These are phyloP conservation scores for Cabera pusaria DNA, from an alignment of 2,888 invertebrate species.

Conservation along the genomic window DNA sequence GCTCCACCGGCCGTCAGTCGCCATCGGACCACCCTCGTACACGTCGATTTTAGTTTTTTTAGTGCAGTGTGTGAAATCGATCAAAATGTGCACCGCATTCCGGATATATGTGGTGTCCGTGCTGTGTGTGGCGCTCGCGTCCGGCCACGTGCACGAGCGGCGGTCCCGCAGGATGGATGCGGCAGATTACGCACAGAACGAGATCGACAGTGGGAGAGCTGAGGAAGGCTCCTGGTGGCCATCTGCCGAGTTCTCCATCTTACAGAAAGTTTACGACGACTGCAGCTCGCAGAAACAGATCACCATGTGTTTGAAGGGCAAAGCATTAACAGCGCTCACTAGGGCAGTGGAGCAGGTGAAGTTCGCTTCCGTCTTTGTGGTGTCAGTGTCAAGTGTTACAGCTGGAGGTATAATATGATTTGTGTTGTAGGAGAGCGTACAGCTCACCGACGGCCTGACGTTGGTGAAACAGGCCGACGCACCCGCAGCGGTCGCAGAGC, in stretches of 20 bases:
- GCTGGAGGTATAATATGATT: slow-evolving; percentile 44
- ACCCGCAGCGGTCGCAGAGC: slow-evolving; percentile 79
- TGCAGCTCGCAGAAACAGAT: slow-evolving; percentile 85
- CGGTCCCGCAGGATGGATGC: slow-evolving; percentile 73
- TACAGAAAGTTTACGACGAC: slow-evolving; percentile 85
- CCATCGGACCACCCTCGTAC: slow-evolving; percentile 70
- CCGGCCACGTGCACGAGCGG: slow-evolving; percentile 72
- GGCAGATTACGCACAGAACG: slow-evolving; percentile 69
- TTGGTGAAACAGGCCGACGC: slow-evolving; percentile 84
- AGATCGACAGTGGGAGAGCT: slow-evolving; percentile 77
- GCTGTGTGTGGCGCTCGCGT: slow-evolving; percentile 67
- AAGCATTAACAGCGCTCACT: slow-evolving; percentile 82
- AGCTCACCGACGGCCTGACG: slow-evolving; percentile 84
- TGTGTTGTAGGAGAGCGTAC: slow-evolving; percentile 78
- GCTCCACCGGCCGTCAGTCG: slow-evolving; percentile 71
- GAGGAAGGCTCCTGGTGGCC: slow-evolving; percentile 80
- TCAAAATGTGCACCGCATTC: slow-evolving; percentile 71
- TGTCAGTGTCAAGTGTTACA: slow-evolving; percentile 23
- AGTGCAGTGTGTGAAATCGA: slow-evolving; percentile 66
- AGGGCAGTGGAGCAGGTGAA: slow-evolving; percentile 84
- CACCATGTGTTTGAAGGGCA: slow-evolving; percentile 84
- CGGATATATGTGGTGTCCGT: slow-evolving; percentile 74
- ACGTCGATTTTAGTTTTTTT: slow-evolving; percentile 65
- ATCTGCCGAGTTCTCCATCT: slow-evolving; percentile 82
- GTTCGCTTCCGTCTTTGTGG: slow-evolving; percentile 37